Evolutionary conservation across 2,888 invertebrate genomes (phyloP).

Genomic region (Octonoba sinensis): DNA sequence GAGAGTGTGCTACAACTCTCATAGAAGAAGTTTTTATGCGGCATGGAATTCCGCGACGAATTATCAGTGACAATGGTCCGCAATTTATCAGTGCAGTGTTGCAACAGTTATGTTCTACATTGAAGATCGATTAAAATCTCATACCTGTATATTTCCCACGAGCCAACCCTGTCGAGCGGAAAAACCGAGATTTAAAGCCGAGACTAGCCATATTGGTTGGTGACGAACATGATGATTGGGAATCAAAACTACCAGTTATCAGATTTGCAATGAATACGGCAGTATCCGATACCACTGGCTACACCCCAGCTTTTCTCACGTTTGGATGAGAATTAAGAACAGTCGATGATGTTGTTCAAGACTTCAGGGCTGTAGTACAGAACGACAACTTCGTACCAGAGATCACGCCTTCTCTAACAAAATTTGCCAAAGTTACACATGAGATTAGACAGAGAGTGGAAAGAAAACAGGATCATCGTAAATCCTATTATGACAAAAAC

Average conservation of each 20-base stretch:
- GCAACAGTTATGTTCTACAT: background rate
- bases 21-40: constrained; percentile 11
- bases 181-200: constrained; percentile 14
- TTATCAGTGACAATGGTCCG: constrained; percentile 23
- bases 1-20: constrained; percentile 6
- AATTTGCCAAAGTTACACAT: no score
- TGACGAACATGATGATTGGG: background rate
- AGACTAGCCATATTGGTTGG: constrained; percentile 1
- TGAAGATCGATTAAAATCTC: constrained; percentile 2
- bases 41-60: background rate
- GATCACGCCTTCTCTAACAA: constrained; percentile 3
- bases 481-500: background rate
- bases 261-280: background rate
- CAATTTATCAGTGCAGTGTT: constrained; percentile 7
- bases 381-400: constrained; percentile 17
- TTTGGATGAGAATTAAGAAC: background rate
- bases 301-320: background rate
- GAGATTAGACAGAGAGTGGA: no score
- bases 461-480: background rate
- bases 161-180: constrained; percentile 13
- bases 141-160: constrained; percentile 13
- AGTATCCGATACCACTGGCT: background rate
- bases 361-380: background rate
- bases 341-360: background rate
- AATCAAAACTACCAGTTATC: background rate